These are phyloP conservation scores for Ormyrus nitidulus DNA, from an alignment of 2,888 invertebrate species.

Conservation along the genomic window DNA sequence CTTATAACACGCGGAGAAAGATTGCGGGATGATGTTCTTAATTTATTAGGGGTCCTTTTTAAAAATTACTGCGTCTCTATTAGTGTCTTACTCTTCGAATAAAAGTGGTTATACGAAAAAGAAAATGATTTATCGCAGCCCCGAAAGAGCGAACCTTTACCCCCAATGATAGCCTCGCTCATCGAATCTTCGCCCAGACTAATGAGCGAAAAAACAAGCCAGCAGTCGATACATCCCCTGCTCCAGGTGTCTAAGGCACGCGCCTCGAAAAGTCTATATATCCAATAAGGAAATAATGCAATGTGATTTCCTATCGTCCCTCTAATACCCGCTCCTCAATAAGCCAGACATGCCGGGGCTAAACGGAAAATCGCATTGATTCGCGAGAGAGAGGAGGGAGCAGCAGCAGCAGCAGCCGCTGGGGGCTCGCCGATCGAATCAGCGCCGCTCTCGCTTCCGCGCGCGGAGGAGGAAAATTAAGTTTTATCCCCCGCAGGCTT, in stretches of 20 bases:
- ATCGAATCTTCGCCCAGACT: not conserved
- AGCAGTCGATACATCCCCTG: not conserved
- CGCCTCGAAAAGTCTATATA: constrained; percentile 5
- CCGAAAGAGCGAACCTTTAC: no score
- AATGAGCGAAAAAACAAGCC: not conserved
- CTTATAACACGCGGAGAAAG: no score
- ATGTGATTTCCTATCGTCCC: no score
- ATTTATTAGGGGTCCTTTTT: no score
- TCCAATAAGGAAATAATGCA: constrained; percentile 44
- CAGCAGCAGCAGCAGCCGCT: not conserved
- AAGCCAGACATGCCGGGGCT: not conserved
- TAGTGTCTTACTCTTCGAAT: no score
- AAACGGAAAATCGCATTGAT: constrained; percentile 49
- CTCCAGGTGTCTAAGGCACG: not conserved
- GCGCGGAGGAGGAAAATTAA: constrained; percentile 40
- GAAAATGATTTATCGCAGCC: no score
- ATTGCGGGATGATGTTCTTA: no score
- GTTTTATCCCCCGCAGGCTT: constrained; percentile 19
- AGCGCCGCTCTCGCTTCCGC: constrained; percentile 13
- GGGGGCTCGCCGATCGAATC: constrained; percentile 35
- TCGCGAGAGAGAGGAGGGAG: constrained; percentile 8
- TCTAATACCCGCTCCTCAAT: no score
- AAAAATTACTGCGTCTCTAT: no score
- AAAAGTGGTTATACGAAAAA: no score
- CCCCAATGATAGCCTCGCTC: not conserved